Percentiles rank a stretch among this genome's conserved stretches.
Conservation (phyloP, 2,113 vertebrate species). For the Condylura cristata region DNA sequence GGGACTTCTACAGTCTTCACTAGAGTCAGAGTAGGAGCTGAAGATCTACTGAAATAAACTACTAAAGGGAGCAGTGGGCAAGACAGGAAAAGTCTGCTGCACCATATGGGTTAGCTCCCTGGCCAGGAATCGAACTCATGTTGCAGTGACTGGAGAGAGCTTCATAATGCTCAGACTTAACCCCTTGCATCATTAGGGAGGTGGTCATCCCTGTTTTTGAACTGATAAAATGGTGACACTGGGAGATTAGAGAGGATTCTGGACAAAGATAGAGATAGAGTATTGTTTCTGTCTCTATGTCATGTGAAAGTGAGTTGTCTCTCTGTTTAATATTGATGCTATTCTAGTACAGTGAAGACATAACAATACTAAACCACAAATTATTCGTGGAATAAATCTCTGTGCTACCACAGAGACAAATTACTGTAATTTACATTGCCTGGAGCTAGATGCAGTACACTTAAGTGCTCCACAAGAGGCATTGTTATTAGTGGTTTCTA, state of each 20-base stretch:
- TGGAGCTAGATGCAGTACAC: not conserved
- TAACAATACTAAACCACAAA: not conserved
- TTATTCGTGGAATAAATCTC: not conserved
- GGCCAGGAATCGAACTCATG: no score
- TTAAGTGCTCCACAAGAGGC: not conserved
- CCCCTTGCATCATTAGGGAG: no score
- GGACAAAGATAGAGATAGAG: not conserved
- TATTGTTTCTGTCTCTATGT: not conserved
- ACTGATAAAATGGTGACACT: not conserved
- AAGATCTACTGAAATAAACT: no score
- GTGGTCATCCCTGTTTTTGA: not conserved
- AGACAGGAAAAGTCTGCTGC: no score
- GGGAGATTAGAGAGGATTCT: not conserved
- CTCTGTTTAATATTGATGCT: not conserved
- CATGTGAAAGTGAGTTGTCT: not conserved
- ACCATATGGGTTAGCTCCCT: no score
- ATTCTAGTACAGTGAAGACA: conserved; percentile 6
- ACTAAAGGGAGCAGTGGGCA: no score
- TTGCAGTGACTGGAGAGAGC: no score
- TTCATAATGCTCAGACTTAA: no score
- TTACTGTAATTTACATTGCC: not conserved
- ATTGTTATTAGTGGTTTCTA: not conserved
- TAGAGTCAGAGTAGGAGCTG: no score
- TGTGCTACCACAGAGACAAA: not conserved
- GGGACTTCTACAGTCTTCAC: no score